phyloP scores from a whole-genome alignment of 2,113 vertebrate species.

The Progne subis region DNA sequence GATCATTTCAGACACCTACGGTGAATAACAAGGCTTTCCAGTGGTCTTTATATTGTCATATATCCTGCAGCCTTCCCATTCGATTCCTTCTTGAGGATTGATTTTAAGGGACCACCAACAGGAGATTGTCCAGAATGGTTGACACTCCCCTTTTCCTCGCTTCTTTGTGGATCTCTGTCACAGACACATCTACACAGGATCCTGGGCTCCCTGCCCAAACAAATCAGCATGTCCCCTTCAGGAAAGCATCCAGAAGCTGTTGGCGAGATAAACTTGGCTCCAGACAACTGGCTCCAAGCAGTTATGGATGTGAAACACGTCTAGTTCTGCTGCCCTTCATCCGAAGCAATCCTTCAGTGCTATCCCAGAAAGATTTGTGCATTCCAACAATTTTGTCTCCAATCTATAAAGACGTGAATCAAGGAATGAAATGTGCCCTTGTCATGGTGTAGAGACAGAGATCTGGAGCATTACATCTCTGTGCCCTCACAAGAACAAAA shows the following conservation, averaged over 20 bases:
- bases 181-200: neutral
- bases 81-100: neutral
- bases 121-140: neutral
- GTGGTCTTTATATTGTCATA: neutral
- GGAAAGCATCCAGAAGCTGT: neutral
- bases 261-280: neutral
- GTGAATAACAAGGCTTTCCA: neutral
- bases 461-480: neutral
- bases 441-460: neutral
- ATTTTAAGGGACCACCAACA: neutral
- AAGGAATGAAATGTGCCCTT: neutral
- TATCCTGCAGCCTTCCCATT: neutral
- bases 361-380: neutral
- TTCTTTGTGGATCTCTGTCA: neutral
- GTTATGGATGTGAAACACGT: neutral
- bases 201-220: neutral
- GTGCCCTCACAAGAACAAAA: neutral
- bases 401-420: neutral
- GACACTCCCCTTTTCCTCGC: neutral
- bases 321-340: neutral
- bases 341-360: neutral
- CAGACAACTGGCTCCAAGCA: neutral
- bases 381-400: neutral
- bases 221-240: neutral
- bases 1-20: neutral